Base-by-base conservation (phyloP, 2,113 vertebrate genomes). In the Nothobranchius kuhntae region DNA sequence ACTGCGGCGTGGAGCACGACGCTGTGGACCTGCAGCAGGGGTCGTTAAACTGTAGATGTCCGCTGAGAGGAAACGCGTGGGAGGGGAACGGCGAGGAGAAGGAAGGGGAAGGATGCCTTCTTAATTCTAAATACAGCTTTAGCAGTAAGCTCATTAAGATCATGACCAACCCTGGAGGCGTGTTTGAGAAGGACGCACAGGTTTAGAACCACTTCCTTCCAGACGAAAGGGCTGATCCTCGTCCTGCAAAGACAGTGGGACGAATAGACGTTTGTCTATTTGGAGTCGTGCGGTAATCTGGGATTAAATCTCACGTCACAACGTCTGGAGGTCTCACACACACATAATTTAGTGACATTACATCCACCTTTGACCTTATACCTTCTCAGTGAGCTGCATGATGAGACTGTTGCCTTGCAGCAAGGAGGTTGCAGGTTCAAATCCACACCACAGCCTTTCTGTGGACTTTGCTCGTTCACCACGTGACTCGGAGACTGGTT, bases 21-120 rank as follows among this genome's bases (percentile, higher is more conserved):
- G 58, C 38, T 47, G 71, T 75, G 74, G 68, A 77, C 76, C 76
- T 53, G 51, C 64, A 71, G 76, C 47, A 17, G 75, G 70, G 54
- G 35, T 48, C 73, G 68, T 68, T 68, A 74, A 74, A 80, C 74
- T 75, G 78, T 78, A 75, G 66, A 78, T 76, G 58, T 81, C 53
- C 6, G 13, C 48, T 72, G 77, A 71, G 72, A 81, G 66, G 53
- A 61, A 75, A 51, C 4, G 61, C n/a, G 71, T 85, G 77, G 71
- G 80, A 73, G 74, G 10, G 58, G 21, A 79, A 50, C 52, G 54
- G 52, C 71, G 61, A 67, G 47, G 42, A 52, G 42, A 17, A 26
- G 3, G 13, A 70, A 56, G 73, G 21, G 71, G 24, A 13, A 10
- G 9, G n/a, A 6, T 2, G 60, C 65, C 45, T 46, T 0, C 45